phyloP scores from a whole-genome alignment of 2,113 vertebrate genomes.

The Chionodraco myersi region DNA sequence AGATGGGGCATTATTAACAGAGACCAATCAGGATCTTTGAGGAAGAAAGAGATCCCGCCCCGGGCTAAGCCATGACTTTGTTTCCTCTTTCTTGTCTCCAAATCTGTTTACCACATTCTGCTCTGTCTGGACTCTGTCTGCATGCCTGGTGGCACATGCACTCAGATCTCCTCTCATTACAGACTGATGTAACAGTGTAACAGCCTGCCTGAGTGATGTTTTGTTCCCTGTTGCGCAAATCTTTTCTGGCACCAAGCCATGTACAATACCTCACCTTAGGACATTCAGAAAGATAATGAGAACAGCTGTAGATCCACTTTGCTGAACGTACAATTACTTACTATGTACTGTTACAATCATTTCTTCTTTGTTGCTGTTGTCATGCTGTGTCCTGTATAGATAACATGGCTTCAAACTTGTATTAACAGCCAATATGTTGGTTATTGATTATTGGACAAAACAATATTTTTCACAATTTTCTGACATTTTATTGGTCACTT shows the following conservation, averaged over 20 bases:
- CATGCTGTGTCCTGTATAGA: slow-evolving; percentile 42
- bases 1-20: slow-evolving; percentile 25
- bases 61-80: slow-evolving; percentile 21
- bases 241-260: slow-evolving; percentile 16
- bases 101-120: slow-evolving; percentile 31
- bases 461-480: too few species aligned
- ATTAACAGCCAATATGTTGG: not conserved
- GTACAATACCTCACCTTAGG: slow-evolving; percentile 20
- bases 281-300: slow-evolving; percentile 17
- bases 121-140: slow-evolving; percentile 9
- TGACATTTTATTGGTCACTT: too few species aligned
- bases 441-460: too few species aligned
- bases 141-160: not conserved
- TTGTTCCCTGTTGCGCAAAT: slow-evolving; percentile 55
- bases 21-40: slow-evolving; percentile 43
- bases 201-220: slow-evolving; percentile 14
- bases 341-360: not conserved
- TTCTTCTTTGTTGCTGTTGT: not conserved
- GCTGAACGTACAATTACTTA: not conserved
- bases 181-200: slow-evolving; percentile 4
- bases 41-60: not conserved
- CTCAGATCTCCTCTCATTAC: not conserved
- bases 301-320: not conserved
- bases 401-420: not conserved
- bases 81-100: slow-evolving; percentile 53